phyloP scores from a whole-genome alignment of 1,140 invertebrate species.

The Brachionus paranguensis region DNA sequence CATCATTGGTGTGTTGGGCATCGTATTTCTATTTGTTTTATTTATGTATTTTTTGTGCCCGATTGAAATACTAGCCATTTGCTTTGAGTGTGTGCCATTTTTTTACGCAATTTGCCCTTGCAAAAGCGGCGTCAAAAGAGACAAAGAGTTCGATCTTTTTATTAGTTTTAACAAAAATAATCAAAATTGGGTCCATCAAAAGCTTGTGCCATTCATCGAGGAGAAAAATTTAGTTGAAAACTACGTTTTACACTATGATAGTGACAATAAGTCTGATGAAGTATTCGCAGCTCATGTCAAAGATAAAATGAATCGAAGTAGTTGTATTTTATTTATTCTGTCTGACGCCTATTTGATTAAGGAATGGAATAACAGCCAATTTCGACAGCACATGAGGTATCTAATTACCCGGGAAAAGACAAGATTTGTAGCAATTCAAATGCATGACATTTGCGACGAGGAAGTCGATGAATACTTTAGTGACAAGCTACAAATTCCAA shows the following conservation, averaged over 20 bases:
- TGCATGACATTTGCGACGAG: conserved; percentile 22
- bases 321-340: conserved; percentile 15
- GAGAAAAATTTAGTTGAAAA: not conserved
- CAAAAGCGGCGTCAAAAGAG: conserved; percentile 8
- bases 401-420: not conserved
- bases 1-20: not conserved
- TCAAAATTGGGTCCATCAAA: not conserved
- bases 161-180: conserved; percentile 25
- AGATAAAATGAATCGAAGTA: not conserved
- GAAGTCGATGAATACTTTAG: conserved; percentile 29
- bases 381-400: not conserved
- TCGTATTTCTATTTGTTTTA: not conserved
- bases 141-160: conserved; percentile 31
- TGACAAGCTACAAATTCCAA: not conserved
- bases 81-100: conserved; percentile 7
- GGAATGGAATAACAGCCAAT: not conserved
- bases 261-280: not conserved
- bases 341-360: conserved; percentile 17
- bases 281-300: not conserved
- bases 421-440: not conserved
- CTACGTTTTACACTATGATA: not conserved
- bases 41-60: conserved; percentile 29
- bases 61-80: conserved; percentile 10
- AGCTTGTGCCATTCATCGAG: not conserved
- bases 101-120: conserved; percentile 27